These are phyloP conservation scores for Paraplagusia blochii DNA, from an alignment of 2,113 vertebrate species.

Conservation along the genomic window DNA sequence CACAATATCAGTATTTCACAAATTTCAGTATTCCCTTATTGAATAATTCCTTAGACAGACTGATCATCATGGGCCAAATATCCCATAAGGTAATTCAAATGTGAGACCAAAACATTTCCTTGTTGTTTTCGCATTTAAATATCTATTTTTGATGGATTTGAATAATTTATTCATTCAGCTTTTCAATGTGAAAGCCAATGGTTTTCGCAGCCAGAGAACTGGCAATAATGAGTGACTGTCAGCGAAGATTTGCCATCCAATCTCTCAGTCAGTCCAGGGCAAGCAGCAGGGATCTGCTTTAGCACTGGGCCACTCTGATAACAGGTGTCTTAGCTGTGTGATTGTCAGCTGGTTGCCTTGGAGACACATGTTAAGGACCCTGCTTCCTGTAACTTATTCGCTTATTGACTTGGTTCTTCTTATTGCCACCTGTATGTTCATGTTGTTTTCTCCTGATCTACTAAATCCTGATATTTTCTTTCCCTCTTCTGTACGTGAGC, in stretches of 20 bases:
- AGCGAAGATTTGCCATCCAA: constrained; percentile 43
- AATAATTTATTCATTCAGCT: constrained; percentile 45
- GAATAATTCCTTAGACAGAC: constrained; percentile 4
- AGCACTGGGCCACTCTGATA: constrained; percentile 51
- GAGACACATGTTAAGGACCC: constrained; percentile 60
- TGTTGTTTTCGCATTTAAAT: constrained; percentile 28
- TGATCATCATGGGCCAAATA: constrained; percentile 25
- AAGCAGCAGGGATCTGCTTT: constrained; percentile 50
- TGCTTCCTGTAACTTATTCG: constrained; percentile 27
- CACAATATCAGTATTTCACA: constrained; percentile 11
- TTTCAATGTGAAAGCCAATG: constrained; percentile 26
- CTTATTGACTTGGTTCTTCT: constrained; percentile 21
- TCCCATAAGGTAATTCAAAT: constrained; percentile 17
- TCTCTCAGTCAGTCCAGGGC: constrained; percentile 48
- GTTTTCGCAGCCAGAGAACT: constrained; percentile 29
- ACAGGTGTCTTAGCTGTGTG: constrained; percentile 59
- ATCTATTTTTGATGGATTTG: constrained; percentile 42
- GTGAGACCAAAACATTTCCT: constrained; percentile 8
- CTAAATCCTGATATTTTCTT: constrained; percentile 5
- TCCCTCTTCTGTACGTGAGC: neutral
- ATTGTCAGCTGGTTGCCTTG: constrained; percentile 55
- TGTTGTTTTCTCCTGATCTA: neutral
- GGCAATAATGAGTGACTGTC: constrained; percentile 49
- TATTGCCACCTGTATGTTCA: constrained; percentile 21
- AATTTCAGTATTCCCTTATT: constrained; percentile 8